Evolutionary conservation across 2,797 vertebrate species (phyloP).

Genomic region (Hypotaenidia philippensis): DNA sequence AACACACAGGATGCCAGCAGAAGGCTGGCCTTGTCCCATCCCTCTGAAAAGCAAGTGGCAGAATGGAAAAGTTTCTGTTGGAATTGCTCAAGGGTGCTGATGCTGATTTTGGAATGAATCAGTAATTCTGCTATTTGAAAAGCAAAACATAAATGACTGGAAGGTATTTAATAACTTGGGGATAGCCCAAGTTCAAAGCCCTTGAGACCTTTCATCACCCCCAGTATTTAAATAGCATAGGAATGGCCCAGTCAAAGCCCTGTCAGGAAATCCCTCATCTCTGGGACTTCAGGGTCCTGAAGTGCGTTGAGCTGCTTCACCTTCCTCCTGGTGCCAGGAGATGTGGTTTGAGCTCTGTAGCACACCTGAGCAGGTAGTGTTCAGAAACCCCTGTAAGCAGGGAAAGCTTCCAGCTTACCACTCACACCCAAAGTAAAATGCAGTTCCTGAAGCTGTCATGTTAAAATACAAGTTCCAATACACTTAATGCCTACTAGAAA

Average conservation of each 20-base stretch:
- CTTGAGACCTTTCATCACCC: background rate
- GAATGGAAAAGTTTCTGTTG: background rate
- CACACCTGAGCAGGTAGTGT: background rate
- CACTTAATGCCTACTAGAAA: background rate
- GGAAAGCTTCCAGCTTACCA: background rate
- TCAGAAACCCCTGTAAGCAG: background rate
- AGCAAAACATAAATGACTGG: background rate
- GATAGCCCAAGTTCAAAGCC: background rate
- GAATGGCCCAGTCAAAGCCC: background rate
- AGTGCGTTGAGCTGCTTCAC: background rate
- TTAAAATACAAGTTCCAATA: background rate
- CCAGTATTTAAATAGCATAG: background rate
- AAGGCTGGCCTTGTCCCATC: background rate
- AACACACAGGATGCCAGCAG: background rate
- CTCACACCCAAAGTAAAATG: background rate
- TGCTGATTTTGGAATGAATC: background rate
- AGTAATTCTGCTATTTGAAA: background rate
- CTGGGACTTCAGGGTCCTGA: background rate
- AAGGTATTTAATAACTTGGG: background rate
- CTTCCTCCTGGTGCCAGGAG: background rate
- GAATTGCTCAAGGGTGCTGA: background rate
- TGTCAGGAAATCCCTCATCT: background rate
- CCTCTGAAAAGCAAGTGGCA: background rate
- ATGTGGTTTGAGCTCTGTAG: background rate
- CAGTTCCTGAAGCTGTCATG: background rate